Conservation (phyloP, 1,140 invertebrate species). For the Hetaerina americana region DNA sequence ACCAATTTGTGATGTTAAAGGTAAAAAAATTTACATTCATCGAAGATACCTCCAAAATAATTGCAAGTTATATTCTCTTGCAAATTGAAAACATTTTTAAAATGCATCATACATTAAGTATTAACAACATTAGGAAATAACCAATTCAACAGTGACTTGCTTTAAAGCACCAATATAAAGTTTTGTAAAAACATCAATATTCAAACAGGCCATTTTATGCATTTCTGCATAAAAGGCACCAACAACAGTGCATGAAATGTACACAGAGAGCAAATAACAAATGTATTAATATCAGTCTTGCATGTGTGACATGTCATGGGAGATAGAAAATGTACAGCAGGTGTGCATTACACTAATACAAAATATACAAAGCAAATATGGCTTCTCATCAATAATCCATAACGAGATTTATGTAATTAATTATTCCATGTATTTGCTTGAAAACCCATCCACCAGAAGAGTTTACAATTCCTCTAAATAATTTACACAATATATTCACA, state of each 20-base stretch:
- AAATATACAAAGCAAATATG: background rate
- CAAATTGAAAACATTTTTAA: too few relatives aligned
- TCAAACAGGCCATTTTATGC: too few relatives aligned
- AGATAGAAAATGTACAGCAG: background rate
- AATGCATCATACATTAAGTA: too few relatives aligned
- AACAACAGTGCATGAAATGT: background rate
- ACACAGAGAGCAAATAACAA: background rate
- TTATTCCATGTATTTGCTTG: background rate
- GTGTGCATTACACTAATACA: background rate
- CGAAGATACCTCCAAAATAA: too few relatives aligned
- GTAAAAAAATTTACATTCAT: too few relatives aligned
- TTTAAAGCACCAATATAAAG: too few relatives aligned
- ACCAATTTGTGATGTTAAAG: too few relatives aligned
- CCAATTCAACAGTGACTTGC: too few relatives aligned
- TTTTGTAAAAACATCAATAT: too few relatives aligned
- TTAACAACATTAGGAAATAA: too few relatives aligned
- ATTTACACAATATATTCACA: background rate
- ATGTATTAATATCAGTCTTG: background rate
- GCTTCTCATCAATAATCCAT: background rate
- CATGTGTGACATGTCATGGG: background rate
- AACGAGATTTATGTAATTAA: background rate
- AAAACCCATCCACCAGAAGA: too few relatives aligned
- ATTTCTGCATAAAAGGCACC: background rate
- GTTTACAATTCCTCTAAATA: background rate
- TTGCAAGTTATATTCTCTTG: too few relatives aligned